Percentiles rank a stretch among this genome's conserved stretches.
Evolutionary conservation across 2,113 vertebrate species (phyloP).

Genomic region (Mobula hypostoma): DNA sequence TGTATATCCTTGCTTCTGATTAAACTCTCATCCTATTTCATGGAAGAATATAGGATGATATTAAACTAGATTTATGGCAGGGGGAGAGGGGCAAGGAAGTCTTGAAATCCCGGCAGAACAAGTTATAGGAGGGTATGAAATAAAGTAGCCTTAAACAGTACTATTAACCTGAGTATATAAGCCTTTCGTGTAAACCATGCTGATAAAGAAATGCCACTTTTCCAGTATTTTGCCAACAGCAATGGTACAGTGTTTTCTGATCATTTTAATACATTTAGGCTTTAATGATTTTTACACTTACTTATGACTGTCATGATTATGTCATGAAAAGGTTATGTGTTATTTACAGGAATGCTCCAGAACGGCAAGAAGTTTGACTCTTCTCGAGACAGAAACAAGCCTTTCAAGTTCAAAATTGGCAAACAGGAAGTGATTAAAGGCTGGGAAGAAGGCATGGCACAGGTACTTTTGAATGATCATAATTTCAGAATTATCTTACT

Average conservation of each 20-base stretch:
- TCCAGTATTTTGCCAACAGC: background rate
- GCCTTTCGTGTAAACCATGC: background rate
- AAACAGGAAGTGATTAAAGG: conserved; percentile 94
- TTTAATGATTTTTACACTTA: background rate
- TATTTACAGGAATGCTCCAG: conserved; percentile 83
- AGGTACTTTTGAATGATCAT: conserved; percentile 59
- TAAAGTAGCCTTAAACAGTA: background rate
- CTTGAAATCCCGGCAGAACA: background rate
- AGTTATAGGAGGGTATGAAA: background rate
- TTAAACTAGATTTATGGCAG: background rate
- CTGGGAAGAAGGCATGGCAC: conserved; percentile 92
- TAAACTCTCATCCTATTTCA: background rate
- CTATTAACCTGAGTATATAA: background rate
- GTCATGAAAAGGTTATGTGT: conserved; percentile 40
- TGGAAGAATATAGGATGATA: background rate
- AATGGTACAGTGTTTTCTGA: background rate
- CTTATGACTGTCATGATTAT: background rate
- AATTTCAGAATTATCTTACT: background rate
- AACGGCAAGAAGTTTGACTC: conserved; percentile 99
- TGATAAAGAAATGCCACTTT: background rate
- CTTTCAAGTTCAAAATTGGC: conserved; percentile 94
- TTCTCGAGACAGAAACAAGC: conserved; percentile 96
- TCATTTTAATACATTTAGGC: too few relatives aligned
- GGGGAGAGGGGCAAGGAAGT: background rate
- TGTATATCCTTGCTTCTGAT: background rate